Percentiles rank a stretch among this genome's conserved stretches.
phyloP scores from a whole-genome alignment of 2,797 vertebrate species.

The Paguma larvata region DNA sequence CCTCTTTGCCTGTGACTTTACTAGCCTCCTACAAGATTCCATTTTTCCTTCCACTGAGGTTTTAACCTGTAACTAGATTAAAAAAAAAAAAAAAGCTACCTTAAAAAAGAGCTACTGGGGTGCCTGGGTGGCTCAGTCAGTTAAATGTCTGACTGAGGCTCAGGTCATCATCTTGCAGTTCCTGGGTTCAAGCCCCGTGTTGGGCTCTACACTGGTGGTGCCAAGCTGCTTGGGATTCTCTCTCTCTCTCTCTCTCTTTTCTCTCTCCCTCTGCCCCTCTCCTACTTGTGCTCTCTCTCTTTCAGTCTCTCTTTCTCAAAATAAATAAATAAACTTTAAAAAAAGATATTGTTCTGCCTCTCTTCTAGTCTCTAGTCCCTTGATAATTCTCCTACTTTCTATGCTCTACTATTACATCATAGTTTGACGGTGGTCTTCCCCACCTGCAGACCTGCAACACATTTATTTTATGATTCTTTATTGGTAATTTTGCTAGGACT shows the following conservation, averaged over 20 bases:
- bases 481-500: background rate
- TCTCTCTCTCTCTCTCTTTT: too few species aligned
- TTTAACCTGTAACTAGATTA: background rate
- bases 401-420: accelerated
- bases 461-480: background rate
- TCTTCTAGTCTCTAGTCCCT: background rate
- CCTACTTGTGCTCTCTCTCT: too few species aligned
- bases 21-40: accelerated
- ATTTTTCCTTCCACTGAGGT: background rate
- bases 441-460: background rate
- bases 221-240: too few species aligned
- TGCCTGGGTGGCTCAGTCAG: too few species aligned
- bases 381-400: background rate
- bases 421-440: background rate
- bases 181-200: too few species aligned
- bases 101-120: too few species aligned
- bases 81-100: background rate
- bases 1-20: background rate
- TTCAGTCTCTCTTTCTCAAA: too few species aligned
- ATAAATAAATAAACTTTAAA: too few species aligned
- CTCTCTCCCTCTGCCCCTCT: too few species aligned
- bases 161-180: too few species aligned
- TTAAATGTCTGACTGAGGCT: too few species aligned
- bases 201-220: too few species aligned
- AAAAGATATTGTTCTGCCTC: background rate